A percentile compares a stretch with the other conserved stretches of the same genome.
Conservation (phyloP, 1,140 invertebrate species). For the Stegodyphus mimosarum region DNA sequence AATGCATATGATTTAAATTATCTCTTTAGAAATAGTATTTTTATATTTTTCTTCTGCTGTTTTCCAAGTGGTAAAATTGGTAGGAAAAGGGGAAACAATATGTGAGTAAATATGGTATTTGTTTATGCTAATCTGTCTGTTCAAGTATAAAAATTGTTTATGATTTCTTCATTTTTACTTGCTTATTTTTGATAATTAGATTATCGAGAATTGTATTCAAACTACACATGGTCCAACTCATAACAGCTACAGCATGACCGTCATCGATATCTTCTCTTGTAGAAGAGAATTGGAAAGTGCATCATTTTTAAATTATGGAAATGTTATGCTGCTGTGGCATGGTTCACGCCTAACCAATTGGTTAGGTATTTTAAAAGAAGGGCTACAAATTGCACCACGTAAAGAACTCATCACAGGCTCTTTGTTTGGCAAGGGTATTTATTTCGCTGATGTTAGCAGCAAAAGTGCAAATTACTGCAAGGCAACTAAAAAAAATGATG, state of each 20-base stretch:
- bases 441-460: conserved; percentile 75
- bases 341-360: conserved; percentile 74
- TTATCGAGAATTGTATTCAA: conserved; percentile 67
- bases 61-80: too few relatives aligned
- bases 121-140: too few relatives aligned
- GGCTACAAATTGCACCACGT: conserved; percentile 73
- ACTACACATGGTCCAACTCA: conserved; percentile 70
- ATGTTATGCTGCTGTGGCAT: conserved; percentile 73
- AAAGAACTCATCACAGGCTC: conserved; percentile 72
- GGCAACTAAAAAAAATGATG: conserved; percentile 68
- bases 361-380: conserved; percentile 74
- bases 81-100: too few relatives aligned
- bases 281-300: conserved; percentile 64
- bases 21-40: too few relatives aligned
- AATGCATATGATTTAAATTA: too few relatives aligned
- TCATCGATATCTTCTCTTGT: conserved; percentile 67
- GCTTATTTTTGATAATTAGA: conserved; percentile 58
- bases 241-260: conserved; percentile 66
- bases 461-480: conserved; percentile 77
- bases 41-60: too few relatives aligned
- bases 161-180: too few relatives aligned
- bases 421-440: conserved; percentile 74
- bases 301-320: conserved; percentile 65
- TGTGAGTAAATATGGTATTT: too few relatives aligned
- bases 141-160: too few relatives aligned